Base-by-base conservation (phyloP, 2,113 vertebrate genomes). In the Chaetodon trifascialis region DNA sequence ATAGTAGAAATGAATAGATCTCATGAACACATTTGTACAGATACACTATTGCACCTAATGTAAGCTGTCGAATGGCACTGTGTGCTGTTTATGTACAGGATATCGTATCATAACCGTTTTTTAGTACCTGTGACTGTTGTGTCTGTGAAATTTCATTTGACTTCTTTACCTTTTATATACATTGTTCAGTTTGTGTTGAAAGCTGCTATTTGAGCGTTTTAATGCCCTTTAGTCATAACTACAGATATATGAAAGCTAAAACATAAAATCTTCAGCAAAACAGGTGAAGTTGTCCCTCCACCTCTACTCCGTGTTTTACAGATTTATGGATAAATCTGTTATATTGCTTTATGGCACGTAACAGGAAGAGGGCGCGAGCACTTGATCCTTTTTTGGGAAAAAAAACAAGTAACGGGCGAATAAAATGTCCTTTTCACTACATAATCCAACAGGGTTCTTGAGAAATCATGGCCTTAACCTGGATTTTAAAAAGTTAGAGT, bases 61-160 rank as follows among this genome's bases (percentile, higher is more conserved):
- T 49, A 60, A 82, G 83, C 76, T 73, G 76, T 67, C 62, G 40
- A 66, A 82, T 21, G 47, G 78, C 83, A 85, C 85, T 1, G 54
- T 85, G 83, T 84, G 80, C 86, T 79, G 78, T 76, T 80, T 34
- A 34, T 81, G 84, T 73, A 69, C 82, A 89, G 83, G 69, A 76
- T 30, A 73, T 40, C 38, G 73, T 58, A 23, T 55, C 23, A 74
- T 62, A 56, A 52, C n/a, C 19, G 59, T 77, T 82, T 73, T 73
- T 72, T 66, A 63, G 40, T 68, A 77, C 77, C 67, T 59, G 60
- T 79, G 46, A 62, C 42, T 65, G 2, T 68, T 21, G 19, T 56
- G 30, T 82, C 30, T 67, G 76, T 80, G 66, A 49, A 49, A 71
- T 69, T 52, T 54, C 11, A 54, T 1, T 67, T 4, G 34, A 60